A percentile compares a stretch with the other conserved stretches of the same genome.
These are phyloP conservation scores for Cettia cetti DNA, from an alignment of 2,113 vertebrate genomes.

Conservation along the genomic window DNA sequence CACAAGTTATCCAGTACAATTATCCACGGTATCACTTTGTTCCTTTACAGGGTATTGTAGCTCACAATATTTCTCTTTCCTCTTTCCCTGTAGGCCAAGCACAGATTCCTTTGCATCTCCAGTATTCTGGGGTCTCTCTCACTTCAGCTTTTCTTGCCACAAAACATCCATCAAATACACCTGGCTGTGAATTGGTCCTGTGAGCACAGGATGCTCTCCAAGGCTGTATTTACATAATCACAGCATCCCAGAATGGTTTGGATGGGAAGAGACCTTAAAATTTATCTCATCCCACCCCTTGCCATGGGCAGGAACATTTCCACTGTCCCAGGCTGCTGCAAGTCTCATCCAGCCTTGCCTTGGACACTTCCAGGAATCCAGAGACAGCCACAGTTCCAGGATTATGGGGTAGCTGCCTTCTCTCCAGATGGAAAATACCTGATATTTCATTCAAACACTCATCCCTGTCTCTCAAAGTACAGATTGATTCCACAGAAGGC, in stretches of 20 bases:
- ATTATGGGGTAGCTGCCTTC: neutral
- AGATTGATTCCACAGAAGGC: neutral
- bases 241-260: neutral
- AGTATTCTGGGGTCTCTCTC: too few relatives aligned
- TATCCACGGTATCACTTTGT: fast-evolving
- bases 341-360: neutral
- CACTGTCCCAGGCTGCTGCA: neutral
- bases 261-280: neutral
- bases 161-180: neutral
- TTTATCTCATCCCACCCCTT: neutral
- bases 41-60: fast-evolving
- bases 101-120: neutral
- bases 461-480: neutral
- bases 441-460: neutral
- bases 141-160: neutral
- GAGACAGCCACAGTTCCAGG: neutral
- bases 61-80: neutral
- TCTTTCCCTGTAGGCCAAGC: neutral
- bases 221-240: neutral
- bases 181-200: neutral
- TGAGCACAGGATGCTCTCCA: neutral
- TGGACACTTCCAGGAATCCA: neutral
- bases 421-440: neutral
- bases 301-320: neutral
- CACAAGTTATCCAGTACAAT: too few relatives aligned